Conservation (phyloP, 2,888 invertebrate species). For the Pyrocoelia pectoralis region DNA sequence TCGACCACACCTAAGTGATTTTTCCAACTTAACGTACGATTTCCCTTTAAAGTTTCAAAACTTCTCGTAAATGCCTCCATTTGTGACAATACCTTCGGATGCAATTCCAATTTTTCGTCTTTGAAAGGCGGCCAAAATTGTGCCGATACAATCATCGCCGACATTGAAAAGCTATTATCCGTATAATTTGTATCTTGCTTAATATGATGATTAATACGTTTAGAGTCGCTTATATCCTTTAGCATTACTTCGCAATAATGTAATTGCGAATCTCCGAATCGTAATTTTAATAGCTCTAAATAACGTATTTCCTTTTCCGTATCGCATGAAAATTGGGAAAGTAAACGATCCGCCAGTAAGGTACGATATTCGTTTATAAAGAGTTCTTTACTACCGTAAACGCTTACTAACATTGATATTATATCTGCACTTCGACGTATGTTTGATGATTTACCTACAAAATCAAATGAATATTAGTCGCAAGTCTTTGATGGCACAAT, state of each 20-base stretch:
- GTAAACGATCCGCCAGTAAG: slow-evolving; percentile 86
- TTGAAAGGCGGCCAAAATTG: slow-evolving; percentile 99
- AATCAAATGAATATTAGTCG: neutral
- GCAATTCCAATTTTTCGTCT: slow-evolving; percentile 90
- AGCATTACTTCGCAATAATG: slow-evolving; percentile 99
- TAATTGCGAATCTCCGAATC: slow-evolving; percentile 95
- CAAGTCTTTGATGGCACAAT: no score
- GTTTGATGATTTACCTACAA: slow-evolving; percentile 66
- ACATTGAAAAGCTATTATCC: slow-evolving; percentile 68
- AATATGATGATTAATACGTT: slow-evolving; percentile 87
- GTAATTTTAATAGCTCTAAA: slow-evolving; percentile 89
- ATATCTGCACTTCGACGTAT: slow-evolving; percentile 81
- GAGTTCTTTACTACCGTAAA: slow-evolving; percentile 97
- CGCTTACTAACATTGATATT: slow-evolving; percentile 97
- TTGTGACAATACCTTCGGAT: slow-evolving; percentile 79
- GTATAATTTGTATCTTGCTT: slow-evolving; percentile 74
- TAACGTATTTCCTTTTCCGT: slow-evolving; percentile 92
- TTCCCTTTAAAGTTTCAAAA: slow-evolving; percentile 90
- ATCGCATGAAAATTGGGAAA: slow-evolving; percentile 85
- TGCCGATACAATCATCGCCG: slow-evolving; percentile 93
- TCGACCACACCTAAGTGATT: slow-evolving; percentile 92
- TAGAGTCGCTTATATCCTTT: slow-evolving; percentile 96
- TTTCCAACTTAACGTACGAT: slow-evolving; percentile 93
- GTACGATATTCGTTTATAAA: slow-evolving; percentile 98
- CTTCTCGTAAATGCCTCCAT: slow-evolving; percentile 87